Percentiles rank a stretch among this genome's conserved stretches.
phyloP scores from a whole-genome alignment of 2,888 invertebrate species.

The Noctuana brunneofusca region DNA sequence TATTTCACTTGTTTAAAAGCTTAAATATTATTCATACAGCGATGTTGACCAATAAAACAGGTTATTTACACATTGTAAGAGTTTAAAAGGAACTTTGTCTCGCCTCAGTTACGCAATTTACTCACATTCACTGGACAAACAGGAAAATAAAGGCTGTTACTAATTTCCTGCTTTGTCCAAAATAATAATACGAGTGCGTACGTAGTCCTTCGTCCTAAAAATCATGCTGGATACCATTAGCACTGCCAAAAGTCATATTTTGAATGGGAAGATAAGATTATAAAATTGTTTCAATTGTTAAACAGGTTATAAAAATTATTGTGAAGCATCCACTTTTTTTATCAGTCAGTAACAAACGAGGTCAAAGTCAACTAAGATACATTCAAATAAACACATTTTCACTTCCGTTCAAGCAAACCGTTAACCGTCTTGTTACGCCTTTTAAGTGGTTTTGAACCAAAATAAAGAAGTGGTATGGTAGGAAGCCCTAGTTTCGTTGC shows the following conservation, averaged over 20 bases:
- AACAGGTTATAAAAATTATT: too few species aligned
- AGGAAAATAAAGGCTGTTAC: constrained; percentile 44
- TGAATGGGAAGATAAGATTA: too few species aligned
- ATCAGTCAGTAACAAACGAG: constrained; percentile 25
- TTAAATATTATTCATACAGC: constrained; percentile 19
- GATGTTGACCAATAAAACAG: constrained; percentile 41
- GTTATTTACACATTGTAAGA: constrained; percentile 41
- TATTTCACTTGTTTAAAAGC: constrained; percentile 3
- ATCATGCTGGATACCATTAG: constrained; percentile 33
- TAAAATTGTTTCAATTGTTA: too few species aligned
- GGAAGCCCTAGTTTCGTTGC: constrained; percentile 27
- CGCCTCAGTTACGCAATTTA: constrained; percentile 37
- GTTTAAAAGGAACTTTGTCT: constrained; percentile 40
- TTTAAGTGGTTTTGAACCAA: constrained; percentile 15
- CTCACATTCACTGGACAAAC: constrained; percentile 43
- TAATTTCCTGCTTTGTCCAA: constrained; percentile 31
- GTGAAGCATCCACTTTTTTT: too few species aligned
- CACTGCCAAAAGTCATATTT: not conserved
- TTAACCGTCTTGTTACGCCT: not conserved
- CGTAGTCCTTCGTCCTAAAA: constrained; percentile 21
- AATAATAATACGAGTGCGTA: constrained; percentile 19
- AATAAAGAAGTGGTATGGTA: constrained; percentile 14
- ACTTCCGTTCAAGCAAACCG: not conserved
- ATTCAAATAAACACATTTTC: not conserved
- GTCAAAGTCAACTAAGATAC: constrained; percentile 25